Conservation (phyloP, 2,113 vertebrate genomes). For the Noctilio leporinus region DNA sequence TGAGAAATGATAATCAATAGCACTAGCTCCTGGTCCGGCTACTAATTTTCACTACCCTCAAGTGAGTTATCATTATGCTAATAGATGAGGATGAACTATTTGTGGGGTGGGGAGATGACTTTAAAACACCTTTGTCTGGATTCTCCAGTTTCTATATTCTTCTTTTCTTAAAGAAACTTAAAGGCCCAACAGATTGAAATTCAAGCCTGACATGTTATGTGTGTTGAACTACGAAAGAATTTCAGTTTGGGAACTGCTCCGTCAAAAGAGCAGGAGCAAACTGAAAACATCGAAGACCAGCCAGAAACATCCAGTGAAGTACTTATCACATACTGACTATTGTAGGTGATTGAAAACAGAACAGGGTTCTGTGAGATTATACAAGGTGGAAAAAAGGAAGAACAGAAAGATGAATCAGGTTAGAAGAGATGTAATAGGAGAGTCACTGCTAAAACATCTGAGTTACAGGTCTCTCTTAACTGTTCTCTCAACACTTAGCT, state of each 20-base stretch:
- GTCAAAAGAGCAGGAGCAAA: not conserved
- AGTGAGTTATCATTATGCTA: not conserved
- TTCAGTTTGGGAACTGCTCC: not conserved
- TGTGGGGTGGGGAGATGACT: not conserved
- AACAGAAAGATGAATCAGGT: not conserved
- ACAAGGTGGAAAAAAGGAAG: not conserved
- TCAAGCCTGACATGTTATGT: not conserved
- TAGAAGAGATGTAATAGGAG: not conserved
- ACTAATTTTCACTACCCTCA: not conserved
- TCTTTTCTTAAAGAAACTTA: not conserved
- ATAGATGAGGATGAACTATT: not conserved
- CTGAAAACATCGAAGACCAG: not conserved
- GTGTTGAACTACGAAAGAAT: not conserved
- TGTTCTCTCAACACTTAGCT: not conserved
- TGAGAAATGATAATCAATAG: not conserved
- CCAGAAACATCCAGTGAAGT: not conserved
- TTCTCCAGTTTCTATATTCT: not conserved
- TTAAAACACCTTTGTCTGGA: not conserved
- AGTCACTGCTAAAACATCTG: not conserved
- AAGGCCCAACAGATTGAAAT: slow-evolving; percentile 2
- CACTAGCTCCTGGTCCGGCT: not conserved
- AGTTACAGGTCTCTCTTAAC: not conserved
- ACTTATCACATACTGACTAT: not conserved
- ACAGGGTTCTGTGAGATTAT: not conserved
- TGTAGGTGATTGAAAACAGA: slow-evolving; percentile 11